phyloP scores from a whole-genome alignment of 2,888 invertebrate genomes.

The Xylota sylvarum region DNA sequence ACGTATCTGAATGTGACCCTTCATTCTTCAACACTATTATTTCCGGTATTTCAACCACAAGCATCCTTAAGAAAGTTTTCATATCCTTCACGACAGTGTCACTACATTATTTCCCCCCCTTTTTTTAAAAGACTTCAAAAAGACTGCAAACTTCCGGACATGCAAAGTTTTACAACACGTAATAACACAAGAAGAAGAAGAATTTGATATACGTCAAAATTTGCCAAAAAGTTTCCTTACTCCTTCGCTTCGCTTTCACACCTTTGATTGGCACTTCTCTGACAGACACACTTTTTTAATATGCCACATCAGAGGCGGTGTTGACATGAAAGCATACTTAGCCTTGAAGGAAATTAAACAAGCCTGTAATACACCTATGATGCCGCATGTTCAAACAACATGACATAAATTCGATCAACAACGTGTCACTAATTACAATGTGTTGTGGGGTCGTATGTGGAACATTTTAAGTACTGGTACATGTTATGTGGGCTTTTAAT shows the following conservation, averaged over 20 bases:
- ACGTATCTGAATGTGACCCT: too few relatives aligned
- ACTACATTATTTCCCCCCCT: too few relatives aligned
- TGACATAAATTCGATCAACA: slow-evolving; percentile 20
- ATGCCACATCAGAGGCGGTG: slow-evolving; percentile 8
- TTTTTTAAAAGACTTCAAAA: not conserved
- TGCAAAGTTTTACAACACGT: slow-evolving; percentile 1
- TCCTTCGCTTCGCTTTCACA: not conserved
- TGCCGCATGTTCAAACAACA: slow-evolving; percentile 5
- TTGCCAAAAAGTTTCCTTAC: slow-evolving; percentile 14
- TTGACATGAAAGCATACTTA: slow-evolving; percentile 31
- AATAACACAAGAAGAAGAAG: not conserved
- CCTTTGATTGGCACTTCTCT: not conserved
- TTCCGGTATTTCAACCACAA: too few relatives aligned
- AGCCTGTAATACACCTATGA: slow-evolving; percentile 15
- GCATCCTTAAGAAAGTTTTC: not conserved
- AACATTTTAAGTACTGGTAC: slow-evolving; percentile 2
- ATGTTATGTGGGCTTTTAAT: not conserved
- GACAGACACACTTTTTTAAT: slow-evolving; percentile 38
- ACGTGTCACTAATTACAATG: slow-evolving; percentile 11
- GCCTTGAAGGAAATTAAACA: slow-evolving; percentile 12
- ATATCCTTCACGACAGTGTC: slow-evolving; percentile 1
- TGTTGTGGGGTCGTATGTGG: not conserved
- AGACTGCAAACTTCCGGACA: not conserved
- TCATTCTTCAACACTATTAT: too few relatives aligned
- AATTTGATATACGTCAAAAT: slow-evolving; percentile 5